Evolutionary conservation across 2,797 vertebrate species (phyloP).

Genomic region (Clamator glandarius): DNA sequence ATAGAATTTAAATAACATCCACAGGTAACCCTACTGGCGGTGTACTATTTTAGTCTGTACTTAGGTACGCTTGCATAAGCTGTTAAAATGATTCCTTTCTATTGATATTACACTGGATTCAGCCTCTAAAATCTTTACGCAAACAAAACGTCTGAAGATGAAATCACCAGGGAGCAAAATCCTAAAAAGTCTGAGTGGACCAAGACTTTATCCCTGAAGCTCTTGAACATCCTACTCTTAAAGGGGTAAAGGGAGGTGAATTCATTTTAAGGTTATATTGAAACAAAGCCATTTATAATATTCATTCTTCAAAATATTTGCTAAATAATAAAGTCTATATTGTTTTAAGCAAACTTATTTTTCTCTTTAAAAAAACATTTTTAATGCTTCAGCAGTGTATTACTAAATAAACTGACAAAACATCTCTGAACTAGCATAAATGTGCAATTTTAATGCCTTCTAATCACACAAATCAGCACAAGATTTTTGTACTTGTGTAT

Average conservation of each 20-base stretch:
- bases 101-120: background rate
- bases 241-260: background rate
- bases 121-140: background rate
- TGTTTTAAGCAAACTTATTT: conserved; percentile 51
- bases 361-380: conserved; percentile 33
- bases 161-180: background rate
- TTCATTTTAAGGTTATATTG: background rate
- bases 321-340: background rate
- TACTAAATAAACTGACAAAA: conserved; percentile 80
- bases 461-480: conserved; percentile 88
- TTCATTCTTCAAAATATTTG: conserved; percentile 5
- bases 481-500: conserved; percentile 84
- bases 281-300: background rate
- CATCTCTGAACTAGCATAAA: conserved; percentile 77
- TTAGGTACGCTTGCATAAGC: background rate
- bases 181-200: background rate
- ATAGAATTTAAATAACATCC: background rate
- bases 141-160: background rate
- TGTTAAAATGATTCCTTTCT: background rate
- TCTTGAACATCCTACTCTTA: background rate
- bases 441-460: conserved; percentile 87
- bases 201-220: background rate
- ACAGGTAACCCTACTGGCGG: background rate
- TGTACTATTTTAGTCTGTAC: background rate
- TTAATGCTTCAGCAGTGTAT: conserved; percentile 67